Base-by-base conservation (phyloP, 37 sponge, comb jelly and placozoan genomes). In the Lycopodina hypogea region DNA sequence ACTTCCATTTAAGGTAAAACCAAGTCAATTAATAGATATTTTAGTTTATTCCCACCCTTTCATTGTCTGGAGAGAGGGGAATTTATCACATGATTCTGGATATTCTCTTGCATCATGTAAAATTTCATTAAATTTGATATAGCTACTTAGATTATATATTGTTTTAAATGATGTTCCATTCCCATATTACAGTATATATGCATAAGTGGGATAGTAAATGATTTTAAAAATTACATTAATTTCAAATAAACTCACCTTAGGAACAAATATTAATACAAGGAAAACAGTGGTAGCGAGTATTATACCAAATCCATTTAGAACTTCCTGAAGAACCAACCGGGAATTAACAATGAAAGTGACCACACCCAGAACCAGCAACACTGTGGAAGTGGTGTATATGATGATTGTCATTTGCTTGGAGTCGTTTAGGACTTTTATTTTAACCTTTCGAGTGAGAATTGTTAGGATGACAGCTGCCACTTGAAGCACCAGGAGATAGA, bases 301-400 rank as follows among this genome's bases (percentile, higher is more conserved):
- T 23, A 81, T 12, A 72, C 72, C 81, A 28, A 51, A 17, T 22
- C 57, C 40, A 39, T 41, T 40, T 1, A 81, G 50, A 17, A 60
- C 48, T 38, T 55, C 72, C 26, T 23, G 29, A 34, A 32, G 41
- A 7, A 63, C 42, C 29, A 71, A 52, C 26, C 51, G 38, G 15
- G 64, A 6, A 26, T 26, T 34, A 19, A 72, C 63, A 14, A 32
- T 45, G 57, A 81, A 81, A 3, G 24, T 66, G 56, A 35, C 2
- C 1, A 81, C 48, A 36, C 33, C 40, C 81, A 81, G 39, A 2
- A 72, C n/a, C 17, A 71, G 63, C n/a, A 81, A 42, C 22, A 81
- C 56, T 24, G 58, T 50, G 22, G 70, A 72, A 40, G 71, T 72
- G 19, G 59, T 81, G 62, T 81, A 81, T 0, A 81, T 57, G 26